These are phyloP conservation scores for Temnothorax unifasciatus DNA, from an alignment of 2,888 invertebrate species.

Conservation along the genomic window DNA sequence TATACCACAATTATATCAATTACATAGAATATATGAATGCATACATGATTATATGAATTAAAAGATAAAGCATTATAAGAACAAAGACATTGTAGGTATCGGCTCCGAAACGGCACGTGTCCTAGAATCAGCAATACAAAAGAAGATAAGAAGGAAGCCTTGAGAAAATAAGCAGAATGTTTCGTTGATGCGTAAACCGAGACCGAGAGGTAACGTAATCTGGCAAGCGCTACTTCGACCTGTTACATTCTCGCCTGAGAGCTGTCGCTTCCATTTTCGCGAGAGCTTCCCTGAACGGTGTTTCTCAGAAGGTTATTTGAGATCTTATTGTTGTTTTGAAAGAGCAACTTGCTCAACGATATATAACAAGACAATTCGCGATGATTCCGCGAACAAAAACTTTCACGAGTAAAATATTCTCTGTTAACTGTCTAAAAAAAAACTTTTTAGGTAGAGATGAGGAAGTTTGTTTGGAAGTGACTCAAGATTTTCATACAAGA, in stretches of 20 bases:
- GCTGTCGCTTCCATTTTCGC: conserved; percentile 5
- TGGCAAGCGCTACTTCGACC: conserved; percentile 22
- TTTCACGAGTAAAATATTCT: not conserved
- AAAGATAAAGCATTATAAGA: not conserved
- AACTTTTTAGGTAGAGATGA: not conserved
- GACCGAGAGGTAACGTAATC: conserved; percentile 22
- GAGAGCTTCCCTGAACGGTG: not conserved
- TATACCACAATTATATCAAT: not conserved
- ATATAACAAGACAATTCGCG: not conserved
- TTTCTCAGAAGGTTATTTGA: conserved; percentile 34
- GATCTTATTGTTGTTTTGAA: conserved; percentile 9
- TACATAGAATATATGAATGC: no score
- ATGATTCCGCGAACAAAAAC: not conserved
- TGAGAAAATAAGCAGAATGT: conserved; percentile 36
- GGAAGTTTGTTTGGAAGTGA: not conserved
- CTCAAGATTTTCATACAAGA: not conserved
- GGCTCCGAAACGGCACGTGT: not conserved
- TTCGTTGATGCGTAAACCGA: not conserved
- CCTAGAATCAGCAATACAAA: not conserved
- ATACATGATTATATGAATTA: not conserved
- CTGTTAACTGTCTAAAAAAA: not conserved
- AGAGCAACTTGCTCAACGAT: not conserved
- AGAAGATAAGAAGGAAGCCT: not conserved
- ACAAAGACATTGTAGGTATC: not conserved
- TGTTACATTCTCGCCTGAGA: conserved; percentile 7